Percentiles rank a stretch among this genome's conserved stretches.
Evolutionary conservation across 1,140 invertebrate genomes (phyloP).

Genomic region (Anthonomus grandis): DNA sequence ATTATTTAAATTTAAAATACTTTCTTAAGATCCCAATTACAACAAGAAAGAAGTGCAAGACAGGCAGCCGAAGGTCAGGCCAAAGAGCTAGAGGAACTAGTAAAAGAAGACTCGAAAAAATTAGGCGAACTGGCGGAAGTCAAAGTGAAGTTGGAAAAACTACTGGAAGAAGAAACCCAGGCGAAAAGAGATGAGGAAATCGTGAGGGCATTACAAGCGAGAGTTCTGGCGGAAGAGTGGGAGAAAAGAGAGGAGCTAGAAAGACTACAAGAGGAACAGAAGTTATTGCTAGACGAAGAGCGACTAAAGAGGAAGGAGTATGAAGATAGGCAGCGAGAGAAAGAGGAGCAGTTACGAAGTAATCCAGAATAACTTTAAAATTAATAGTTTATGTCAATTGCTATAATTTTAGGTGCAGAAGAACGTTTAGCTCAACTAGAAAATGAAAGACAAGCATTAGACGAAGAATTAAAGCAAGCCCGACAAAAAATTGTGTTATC

Average conservation of each 20-base stretch:
- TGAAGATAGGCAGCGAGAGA: slow-evolving; percentile 66
- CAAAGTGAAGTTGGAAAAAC: slow-evolving; percentile 61
- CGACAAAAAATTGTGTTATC: slow-evolving; percentile 63
- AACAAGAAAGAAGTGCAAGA: slow-evolving; percentile 63
- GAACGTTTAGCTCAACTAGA: slow-evolving; percentile 63
- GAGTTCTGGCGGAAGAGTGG: slow-evolving; percentile 78
- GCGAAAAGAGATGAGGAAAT: slow-evolving; percentile 82
- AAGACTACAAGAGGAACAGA: slow-evolving; percentile 70
- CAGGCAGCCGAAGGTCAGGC: slow-evolving; percentile 65
- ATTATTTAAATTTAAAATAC: too few relatives aligned
- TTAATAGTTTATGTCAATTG: slow-evolving; percentile 1
- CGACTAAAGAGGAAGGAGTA: slow-evolving; percentile 69
- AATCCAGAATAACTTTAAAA: slow-evolving; percentile 32
- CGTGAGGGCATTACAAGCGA: slow-evolving; percentile 68
- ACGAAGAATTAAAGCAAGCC: slow-evolving; percentile 63
- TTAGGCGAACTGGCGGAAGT: slow-evolving; percentile 69
- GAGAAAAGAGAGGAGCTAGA: slow-evolving; percentile 76
- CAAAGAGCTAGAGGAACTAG: slow-evolving; percentile 60
- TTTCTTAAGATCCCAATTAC: slow-evolving; percentile 53
- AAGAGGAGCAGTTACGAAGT: slow-evolving; percentile 67
- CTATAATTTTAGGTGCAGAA: slow-evolving; percentile 66
- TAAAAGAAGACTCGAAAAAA: slow-evolving; percentile 67
- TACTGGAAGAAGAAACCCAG: slow-evolving; percentile 76
- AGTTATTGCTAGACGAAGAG: slow-evolving; percentile 67
- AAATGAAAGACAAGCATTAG: slow-evolving; percentile 62